Evolutionary conservation across 2,888 invertebrate species (phyloP), one percentile per base, ranked within the genome.

Genomic region (Lucinisca nassula): DNA sequence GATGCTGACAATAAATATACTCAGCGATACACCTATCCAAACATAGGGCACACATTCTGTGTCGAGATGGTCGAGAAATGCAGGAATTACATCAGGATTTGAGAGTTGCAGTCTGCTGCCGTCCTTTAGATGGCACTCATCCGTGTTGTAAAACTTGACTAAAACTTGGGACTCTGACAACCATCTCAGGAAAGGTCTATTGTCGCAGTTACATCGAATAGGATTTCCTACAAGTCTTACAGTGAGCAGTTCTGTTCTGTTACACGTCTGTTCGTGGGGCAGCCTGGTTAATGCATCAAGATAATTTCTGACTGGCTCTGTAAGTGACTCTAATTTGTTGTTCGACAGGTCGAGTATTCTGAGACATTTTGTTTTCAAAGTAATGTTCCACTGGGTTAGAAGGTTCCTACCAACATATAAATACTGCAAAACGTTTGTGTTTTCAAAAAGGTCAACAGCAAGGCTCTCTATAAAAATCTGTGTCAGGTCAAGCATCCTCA

Each of bases 121-220:
- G 2, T 70, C 72, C 12, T 80, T 40, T 30, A 85, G 35, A 24
- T 37, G 30, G 49, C 85, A 85, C 14, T n/a, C 30, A 49, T 77
- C 77, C 0, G 17, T 45, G 8, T 14, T 0, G 8, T 27, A n/a
- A 24, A 78, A 27, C 1, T 6, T 1, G 17, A 73, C 35, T 0
- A 67, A 12, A 8, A 85, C 78, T 21, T 73, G 24, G 3, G 83
- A 67, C 1, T 35, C 30, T 37, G 27, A 21, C 32, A 88, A 38
- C 91, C 91, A 90, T 30, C 79, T 80, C 12, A 89, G 55, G 51
- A 89, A 88, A 17, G 84, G 77, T 30, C 82, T 35, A 1, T 74
- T 79, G 4, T 87, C 45, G 73, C 88, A 91, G 0, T 45, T 75
- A 51, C 89, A 91, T 27, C 77, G 40, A 4, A 91, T 32, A 1